Percentiles rank a stretch among this genome's conserved stretches.
Conservation (phyloP, 2,888 invertebrate genomes). For the Lysandra bellargus region DNA sequence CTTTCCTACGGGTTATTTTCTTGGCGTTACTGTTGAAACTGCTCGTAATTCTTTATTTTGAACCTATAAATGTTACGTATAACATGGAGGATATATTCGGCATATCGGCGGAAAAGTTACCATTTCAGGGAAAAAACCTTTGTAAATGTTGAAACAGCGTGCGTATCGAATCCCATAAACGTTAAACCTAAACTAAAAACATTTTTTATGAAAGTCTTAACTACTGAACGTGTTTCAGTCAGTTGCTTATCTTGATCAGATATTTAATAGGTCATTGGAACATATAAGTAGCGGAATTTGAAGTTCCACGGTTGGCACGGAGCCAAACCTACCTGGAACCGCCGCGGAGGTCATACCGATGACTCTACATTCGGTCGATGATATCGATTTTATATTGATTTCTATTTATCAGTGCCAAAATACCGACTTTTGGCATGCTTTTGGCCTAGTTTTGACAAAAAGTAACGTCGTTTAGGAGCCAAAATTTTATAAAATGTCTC, state of each 20-base stretch:
- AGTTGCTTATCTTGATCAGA: constrained; percentile 12
- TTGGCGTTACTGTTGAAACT: background rate
- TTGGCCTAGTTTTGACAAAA: background rate
- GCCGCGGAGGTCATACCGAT: constrained; percentile 31
- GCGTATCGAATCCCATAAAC: background rate
- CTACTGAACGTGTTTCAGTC: background rate
- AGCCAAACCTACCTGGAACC: constrained; percentile 44
- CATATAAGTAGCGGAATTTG: constrained; percentile 4
- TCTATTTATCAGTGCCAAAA: background rate
- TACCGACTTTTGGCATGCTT: background rate
- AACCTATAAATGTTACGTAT: too few relatives aligned
- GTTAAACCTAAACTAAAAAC: too few relatives aligned
- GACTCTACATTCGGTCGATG: background rate
- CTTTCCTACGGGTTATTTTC: too few relatives aligned
- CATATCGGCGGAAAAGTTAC: too few relatives aligned
- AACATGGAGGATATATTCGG: too few relatives aligned
- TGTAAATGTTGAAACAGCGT: background rate
- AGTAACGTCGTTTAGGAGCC: background rate
- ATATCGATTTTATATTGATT: background rate
- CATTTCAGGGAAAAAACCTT: background rate
- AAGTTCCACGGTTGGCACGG: constrained; percentile 37
- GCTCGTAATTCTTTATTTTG: background rate
- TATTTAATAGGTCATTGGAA: constrained; percentile 41
- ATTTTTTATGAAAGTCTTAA: background rate
- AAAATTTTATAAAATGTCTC: background rate